Evolutionary conservation across 1,140 invertebrate genomes (phyloP), one percentile per base, ranked within the genome.

Genomic region (Parasteatoda tepidariorum): DNA sequence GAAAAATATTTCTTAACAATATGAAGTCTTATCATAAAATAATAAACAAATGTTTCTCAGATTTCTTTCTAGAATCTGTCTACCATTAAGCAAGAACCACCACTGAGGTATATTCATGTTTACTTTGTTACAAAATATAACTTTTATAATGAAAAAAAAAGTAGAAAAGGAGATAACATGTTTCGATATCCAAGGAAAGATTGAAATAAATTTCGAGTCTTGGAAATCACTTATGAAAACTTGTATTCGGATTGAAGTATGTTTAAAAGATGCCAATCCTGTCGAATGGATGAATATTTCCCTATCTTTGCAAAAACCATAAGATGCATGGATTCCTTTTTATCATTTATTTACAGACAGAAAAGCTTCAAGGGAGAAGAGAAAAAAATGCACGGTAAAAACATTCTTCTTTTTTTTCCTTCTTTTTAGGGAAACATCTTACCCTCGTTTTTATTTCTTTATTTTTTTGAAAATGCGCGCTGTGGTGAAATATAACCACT

Each of bases 181-280:
- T 48, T 48, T 15, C 34, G 26, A 7, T 24, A 48, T 24, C 28
- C 31, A 61, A n/a, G 31, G 7, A 9, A 34, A 66, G 74, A 76
- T 54, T 64, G 74, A 76, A 76, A 76, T 76, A 76, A 76, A 76
- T 76, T 76, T 54, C 33, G 59, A 76, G 74, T 26, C 74, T 48
- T 76, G 18, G 31, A 54, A 76, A 57, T 76, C 74, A 76, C 74
- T 76, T 76, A 66, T 13, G 26, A 76, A n/a, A 76, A 76, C 59
- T 76, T 76, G 74, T 76, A 26, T 31, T 64, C 74, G 74, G n/a
- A 76, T 76, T 66, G n/a, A 31, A 76, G 74, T 73, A 38, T 76
- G 24, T 28, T 76, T 76, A 76, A 64, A 66, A 76, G 74, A 41
- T 9, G 74, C n/a, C 55, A 48, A 74, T 74, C 71, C 24, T 22